Evolutionary conservation across 2,797 vertebrate species (phyloP), one percentile per base, ranked within the genome.

Genomic region (Halcyon badia): DNA sequence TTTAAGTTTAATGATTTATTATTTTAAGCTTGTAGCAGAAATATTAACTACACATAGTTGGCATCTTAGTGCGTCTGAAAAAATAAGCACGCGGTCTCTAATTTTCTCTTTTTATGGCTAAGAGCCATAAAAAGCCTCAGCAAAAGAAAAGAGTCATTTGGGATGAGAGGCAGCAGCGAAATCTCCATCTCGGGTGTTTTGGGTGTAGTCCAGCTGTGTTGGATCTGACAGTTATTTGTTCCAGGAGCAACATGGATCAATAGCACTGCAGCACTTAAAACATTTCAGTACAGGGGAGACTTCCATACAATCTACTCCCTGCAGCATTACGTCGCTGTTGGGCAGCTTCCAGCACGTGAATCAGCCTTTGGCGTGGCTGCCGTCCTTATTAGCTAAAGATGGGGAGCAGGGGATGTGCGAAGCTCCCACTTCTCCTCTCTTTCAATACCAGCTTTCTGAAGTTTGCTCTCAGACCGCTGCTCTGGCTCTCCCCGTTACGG

Each of bases 181-280:
- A 70, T 41, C 66, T 80, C 5, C 42, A 4, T 56, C 58, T 26
- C 57, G 25, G 1, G 0, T 56, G 61, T 18, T 37, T 25, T 95
- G 92, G 79, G 71, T 64, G 35, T 16, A 21, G 54, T 85, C 90
- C 90, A 87, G 83, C 71, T 73, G 52, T 62, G 87, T 83, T 78
- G 83, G 44, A 56, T 82, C 91, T 71, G 92, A 39, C 86, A 61
- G 81, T 56, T 75, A 48, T 31, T 91, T 80, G 52, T 89, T 93
- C 91, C 91, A 71, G 94, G 84, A 94, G 66, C 78, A 81, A 30
- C 2, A 3, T 9, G 92, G 85, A 95, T 97, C 94, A 87, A 87
- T 96, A 96, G 79, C 79, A 61, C 83, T 95, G 94, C 94, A 96
- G 96, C 91, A 92, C 89, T 95, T 82, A 72, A 91, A 95, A 37